Base-by-base conservation (phyloP, 1,140 invertebrate species). In the Caenorhabditis briggsae region DNA sequence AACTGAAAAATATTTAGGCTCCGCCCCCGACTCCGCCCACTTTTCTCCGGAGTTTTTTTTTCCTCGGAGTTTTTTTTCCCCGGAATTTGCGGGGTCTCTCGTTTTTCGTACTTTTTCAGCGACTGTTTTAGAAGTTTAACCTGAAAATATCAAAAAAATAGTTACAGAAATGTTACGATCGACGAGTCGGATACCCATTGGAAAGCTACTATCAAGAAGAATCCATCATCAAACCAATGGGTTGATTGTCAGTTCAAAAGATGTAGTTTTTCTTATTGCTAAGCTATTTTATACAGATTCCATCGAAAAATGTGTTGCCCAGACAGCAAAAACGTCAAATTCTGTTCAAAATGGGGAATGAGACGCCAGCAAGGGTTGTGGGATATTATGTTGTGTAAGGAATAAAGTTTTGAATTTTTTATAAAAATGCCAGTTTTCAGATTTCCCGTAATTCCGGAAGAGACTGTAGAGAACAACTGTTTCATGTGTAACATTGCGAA, bases 391-490 rank as follows among this genome's bases (percentile, higher is more conserved):
- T 91, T 7, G 53, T 89, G 90, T 91, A 87, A 86, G 90, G 18
- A 78, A 14, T 33, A 5, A 64, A 48, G 9, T 48, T n/a, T 78
- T 58, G 23, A 85, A n/a, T n/a, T n/a, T n/a, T n/a, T n/a, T n/a
- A n/a, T n/a, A n/a, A n/a, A n/a, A n/a, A n/a, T n/a, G n/a, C n/a
- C n/a, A n/a, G n/a, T n/a, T n/a, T n/a, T 87, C 78, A 92, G 91
- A 56, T 90, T 92, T 70, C 91, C 91, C n/a, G 87, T 88, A 43
- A 90, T 92, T 50, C 91, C 91, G 5, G 92, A 92, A 59, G 91
- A 92, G 82, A 92, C 86, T 46, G 65, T 86, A 8, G 92, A 92
- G 53, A 92, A 92, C 84, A 92, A 92, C 82, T 41, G 58, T 2
- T 89, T 92, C 61, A 78, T 92, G 55, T 88, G 78, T 16, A 92